Evolutionary conservation across 2,113 vertebrate genomes (phyloP).

Genomic region (Xyliphius kryptos): DNA sequence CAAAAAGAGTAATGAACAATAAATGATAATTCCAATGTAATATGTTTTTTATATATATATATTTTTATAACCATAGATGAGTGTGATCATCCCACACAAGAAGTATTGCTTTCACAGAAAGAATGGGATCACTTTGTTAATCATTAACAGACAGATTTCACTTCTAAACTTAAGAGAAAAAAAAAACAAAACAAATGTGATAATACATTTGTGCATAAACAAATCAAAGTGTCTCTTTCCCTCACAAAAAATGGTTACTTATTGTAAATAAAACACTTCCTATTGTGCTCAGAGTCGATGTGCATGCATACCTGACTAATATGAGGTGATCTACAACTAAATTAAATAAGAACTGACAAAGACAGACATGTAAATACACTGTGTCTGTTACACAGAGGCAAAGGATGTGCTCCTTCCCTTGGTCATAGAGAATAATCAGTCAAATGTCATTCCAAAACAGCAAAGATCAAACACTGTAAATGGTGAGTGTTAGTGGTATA

Average conservation of each 20-base stretch:
- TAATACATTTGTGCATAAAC: constrained; percentile 24
- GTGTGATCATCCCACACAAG: constrained; percentile 64
- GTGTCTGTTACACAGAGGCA: too few relatives aligned
- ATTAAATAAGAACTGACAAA: background rate
- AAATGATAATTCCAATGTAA: too few relatives aligned
- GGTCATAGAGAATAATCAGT: background rate
- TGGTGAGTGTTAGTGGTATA: too few relatives aligned
- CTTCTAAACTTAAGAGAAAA: constrained; percentile 21
- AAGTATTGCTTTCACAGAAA: constrained; percentile 92
- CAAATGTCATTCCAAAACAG: too few relatives aligned
- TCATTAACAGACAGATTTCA: constrained; percentile 47
- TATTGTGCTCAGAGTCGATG: constrained; percentile 32
- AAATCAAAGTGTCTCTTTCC: too few relatives aligned
- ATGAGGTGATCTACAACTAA: constrained; percentile 4
- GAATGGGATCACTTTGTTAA: constrained; percentile 75
- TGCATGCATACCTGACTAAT: constrained; percentile 16
- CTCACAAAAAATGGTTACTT: background rate
- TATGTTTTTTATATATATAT: constrained; percentile 39
- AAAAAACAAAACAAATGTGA: too few relatives aligned
- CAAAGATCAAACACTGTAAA: too few relatives aligned
- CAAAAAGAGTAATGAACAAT: constrained; percentile 44
- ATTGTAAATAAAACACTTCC: constrained; percentile 14
- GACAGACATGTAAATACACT: background rate
- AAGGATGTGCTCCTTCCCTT: background rate
- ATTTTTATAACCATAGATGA: constrained; percentile 43